Evolutionary conservation across 2,113 vertebrate genomes (phyloP).

Genomic region (Scophthalmus maximus): DNA sequence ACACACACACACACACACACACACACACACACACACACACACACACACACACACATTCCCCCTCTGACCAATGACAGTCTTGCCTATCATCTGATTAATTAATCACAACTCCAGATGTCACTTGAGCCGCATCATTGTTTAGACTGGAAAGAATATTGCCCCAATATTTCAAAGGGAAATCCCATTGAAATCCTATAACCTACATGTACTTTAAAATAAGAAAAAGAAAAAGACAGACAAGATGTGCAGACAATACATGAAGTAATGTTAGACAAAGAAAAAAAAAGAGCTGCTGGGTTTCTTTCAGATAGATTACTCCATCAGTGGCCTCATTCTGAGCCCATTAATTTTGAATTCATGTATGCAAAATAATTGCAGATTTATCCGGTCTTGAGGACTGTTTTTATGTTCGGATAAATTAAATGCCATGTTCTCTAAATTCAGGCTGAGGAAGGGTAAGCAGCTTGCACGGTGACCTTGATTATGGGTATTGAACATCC

Average conservation of each 20-base stretch:
- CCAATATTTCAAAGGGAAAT: neutral
- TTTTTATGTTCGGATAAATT: slow-evolving; percentile 38
- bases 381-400: slow-evolving; percentile 33
- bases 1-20: slow-evolving; percentile 17
- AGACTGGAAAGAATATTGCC: neutral
- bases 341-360: slow-evolving; percentile 35
- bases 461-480: slow-evolving; percentile 49
- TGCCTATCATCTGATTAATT: slow-evolving; percentile 59
- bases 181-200: neutral
- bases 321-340: slow-evolving; percentile 10
- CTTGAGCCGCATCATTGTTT: slow-evolving; percentile 14
- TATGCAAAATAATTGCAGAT: slow-evolving; percentile 47
- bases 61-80: slow-evolving; percentile 30
- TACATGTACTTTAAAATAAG: neutral
- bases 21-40: slow-evolving; percentile 13
- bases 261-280: slow-evolving; percentile 21
- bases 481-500: slow-evolving; percentile 34
- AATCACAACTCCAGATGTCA: slow-evolving; percentile 52
- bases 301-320: slow-evolving; percentile 18
- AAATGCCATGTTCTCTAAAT: slow-evolving; percentile 50
- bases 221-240: neutral
- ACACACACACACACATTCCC: neutral
- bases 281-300: neutral
- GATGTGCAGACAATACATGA: slow-evolving; percentile 6
- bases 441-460: slow-evolving; percentile 32